Percentiles rank a stretch among this genome's conserved stretches.
Conservation (phyloP, 2,113 vertebrate species). For the Oryzias javanicus region DNA sequence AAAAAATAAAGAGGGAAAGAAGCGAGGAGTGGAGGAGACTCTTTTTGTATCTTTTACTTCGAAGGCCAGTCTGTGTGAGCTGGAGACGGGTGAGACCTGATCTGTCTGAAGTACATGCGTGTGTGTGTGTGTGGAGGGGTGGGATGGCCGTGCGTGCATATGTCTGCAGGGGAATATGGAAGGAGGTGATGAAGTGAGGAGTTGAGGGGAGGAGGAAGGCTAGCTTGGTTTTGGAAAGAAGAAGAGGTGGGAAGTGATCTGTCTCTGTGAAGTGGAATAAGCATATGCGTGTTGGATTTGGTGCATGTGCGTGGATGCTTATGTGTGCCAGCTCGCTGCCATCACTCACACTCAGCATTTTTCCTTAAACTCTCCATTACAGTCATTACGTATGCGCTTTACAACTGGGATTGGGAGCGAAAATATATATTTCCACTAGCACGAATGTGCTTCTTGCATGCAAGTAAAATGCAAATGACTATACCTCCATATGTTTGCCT, state of each 20-base stretch:
- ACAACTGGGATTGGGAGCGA: constrained; percentile 5
- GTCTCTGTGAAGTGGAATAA: constrained; percentile 51
- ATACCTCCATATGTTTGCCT: constrained; percentile 6
- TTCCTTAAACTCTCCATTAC: constrained; percentile 34
- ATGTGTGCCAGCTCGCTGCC: constrained; percentile 42
- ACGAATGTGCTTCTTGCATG: no score
- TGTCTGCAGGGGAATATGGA: constrained; percentile 50
- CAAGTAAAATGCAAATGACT: constrained; percentile 12
- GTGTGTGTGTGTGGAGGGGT: constrained; percentile 8
- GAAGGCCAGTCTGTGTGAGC: constrained; percentile 29
- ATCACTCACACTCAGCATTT: constrained; percentile 47
- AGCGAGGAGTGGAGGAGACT: constrained; percentile 38
- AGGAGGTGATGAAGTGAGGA: constrained; percentile 74
- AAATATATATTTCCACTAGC: constrained; percentile 9
- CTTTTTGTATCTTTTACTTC: constrained; percentile 37
- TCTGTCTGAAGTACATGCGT: constrained; percentile 57
- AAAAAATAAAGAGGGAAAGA: constrained; percentile 34
- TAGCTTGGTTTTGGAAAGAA: constrained; percentile 51
- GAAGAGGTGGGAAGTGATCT: constrained; percentile 65
- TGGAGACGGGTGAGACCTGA: constrained; percentile 63
- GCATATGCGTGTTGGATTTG: constrained; percentile 36
- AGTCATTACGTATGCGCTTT: constrained; percentile 35
- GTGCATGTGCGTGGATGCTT: constrained; percentile 19
- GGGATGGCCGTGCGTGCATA: constrained; percentile 25
- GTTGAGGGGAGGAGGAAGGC: constrained; percentile 52